Percentiles rank a stretch among this genome's conserved stretches.
Conservation (phyloP, 2,797 vertebrate genomes). For the Saguinus oedipus region DNA sequence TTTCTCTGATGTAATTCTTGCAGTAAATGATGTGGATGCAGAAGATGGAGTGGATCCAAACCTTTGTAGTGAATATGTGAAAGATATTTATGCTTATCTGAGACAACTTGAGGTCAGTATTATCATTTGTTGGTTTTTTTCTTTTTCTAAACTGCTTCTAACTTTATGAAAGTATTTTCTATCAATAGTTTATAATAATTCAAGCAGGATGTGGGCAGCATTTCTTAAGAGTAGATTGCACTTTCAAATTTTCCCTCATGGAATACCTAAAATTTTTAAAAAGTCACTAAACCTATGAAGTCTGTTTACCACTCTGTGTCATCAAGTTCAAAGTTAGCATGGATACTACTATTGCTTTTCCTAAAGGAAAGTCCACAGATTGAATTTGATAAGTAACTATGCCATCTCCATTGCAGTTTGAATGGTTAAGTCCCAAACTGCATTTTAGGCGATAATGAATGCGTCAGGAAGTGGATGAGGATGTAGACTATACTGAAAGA, state of each 20-base stretch:
- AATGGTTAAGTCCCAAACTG: not conserved
- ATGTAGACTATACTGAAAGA: not conserved
- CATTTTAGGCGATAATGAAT: not conserved
- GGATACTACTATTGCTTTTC: not conserved
- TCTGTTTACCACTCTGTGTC: not conserved
- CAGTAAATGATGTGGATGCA: conserved; percentile 87
- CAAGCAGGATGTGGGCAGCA: not conserved
- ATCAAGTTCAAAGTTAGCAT: not conserved
- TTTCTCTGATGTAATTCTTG: conserved; percentile 89
- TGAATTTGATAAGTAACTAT: not conserved
- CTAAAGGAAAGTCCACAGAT: not conserved
- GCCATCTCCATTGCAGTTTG: not conserved
- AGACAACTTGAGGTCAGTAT: conserved; percentile 88
- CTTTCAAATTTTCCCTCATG: not conserved
- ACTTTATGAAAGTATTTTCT: not conserved
- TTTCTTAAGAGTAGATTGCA: not conserved
- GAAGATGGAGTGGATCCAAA: conserved; percentile 88
- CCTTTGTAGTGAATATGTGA: conserved; percentile 91
- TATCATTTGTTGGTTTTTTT: not conserved
- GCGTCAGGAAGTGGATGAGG: not conserved
- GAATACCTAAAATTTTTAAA: not conserved
- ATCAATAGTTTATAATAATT: not conserved
- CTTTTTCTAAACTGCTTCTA: not conserved
- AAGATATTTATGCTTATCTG: conserved; percentile 92
- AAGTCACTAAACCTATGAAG: not conserved